A percentile compares a stretch with the other conserved stretches of the same genome.
These are phyloP conservation scores for Hozukius guyotensis DNA, from an alignment of 2,797 vertebrate species.

Conservation along the genomic window DNA sequence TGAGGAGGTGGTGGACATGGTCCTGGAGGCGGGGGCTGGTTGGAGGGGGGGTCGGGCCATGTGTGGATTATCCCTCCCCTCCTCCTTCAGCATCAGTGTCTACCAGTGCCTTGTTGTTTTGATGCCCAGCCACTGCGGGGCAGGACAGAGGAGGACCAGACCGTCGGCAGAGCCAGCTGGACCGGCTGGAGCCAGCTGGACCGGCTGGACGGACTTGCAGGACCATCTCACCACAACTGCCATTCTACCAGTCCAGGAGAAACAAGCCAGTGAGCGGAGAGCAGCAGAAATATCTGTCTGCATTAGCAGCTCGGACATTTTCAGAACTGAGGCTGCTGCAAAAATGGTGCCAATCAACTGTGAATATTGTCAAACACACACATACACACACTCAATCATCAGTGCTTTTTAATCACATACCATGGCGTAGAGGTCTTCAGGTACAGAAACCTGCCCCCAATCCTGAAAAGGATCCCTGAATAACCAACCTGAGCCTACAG, in stretches of 20 bases:
- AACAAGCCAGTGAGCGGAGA: conserved; percentile 19
- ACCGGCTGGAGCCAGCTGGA: background rate
- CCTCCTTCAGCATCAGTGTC: conserved; percentile 31
- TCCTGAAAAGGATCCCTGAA: background rate
- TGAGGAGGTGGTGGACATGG: conserved; percentile 16
- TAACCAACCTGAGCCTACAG: conserved; percentile 7
- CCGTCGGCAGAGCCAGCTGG: background rate
- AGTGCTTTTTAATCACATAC: conserved; percentile 43
- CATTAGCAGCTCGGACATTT: conserved; percentile 16
- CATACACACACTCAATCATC: conserved; percentile 27
- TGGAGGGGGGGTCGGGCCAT: background rate
- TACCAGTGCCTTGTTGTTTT: conserved; percentile 68
- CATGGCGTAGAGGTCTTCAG: conserved; percentile 27
- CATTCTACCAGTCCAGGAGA: conserved; percentile 21
- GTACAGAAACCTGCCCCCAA: conserved; percentile 1
- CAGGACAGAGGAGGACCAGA: conserved; percentile 6
- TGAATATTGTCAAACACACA: conserved; percentile 43
- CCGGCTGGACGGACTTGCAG: background rate
- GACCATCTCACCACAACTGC: conserved; percentile 40
- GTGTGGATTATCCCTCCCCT: background rate
- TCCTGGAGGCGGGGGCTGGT: background rate
- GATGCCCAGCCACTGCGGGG: conserved; percentile 16
- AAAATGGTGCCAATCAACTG: conserved; percentile 66
- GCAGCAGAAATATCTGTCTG: background rate
- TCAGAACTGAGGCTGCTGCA: conserved; percentile 29